Conservation (phyloP, 2,113 vertebrate genomes). For the Onychostruthus taczanowskii region DNA sequence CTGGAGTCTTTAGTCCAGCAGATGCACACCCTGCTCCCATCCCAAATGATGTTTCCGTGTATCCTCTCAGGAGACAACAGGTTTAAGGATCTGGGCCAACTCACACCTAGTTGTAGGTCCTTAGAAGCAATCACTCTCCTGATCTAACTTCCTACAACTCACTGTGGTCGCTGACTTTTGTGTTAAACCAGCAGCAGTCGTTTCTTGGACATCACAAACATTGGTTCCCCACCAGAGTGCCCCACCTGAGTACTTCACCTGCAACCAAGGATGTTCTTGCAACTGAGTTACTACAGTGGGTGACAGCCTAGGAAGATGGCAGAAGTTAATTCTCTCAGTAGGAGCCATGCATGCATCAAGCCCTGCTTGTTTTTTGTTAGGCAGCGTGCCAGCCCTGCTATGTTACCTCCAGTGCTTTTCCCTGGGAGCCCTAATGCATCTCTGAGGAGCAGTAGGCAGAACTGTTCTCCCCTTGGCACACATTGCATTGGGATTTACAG, state of each 20-base stretch:
- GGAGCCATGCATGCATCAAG: background rate
- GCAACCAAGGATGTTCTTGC: background rate
- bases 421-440: background rate
- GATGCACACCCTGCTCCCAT: background rate
- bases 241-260: background rate
- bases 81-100: background rate
- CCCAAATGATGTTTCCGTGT: background rate
- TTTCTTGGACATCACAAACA: background rate
- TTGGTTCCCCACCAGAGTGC: background rate
- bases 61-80: background rate
- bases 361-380: background rate
- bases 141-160: background rate
- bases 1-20: background rate
- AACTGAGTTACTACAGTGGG: fast-evolving
- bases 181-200: background rate
- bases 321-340: background rate
- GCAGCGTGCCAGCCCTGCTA: background rate
- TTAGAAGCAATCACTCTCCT: background rate
- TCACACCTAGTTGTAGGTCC: background rate
- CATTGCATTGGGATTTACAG: background rate
- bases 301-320: background rate
- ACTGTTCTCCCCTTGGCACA: background rate
- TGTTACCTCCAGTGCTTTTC: background rate
- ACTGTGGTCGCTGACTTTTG: background rate
- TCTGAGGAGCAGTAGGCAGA: background rate